A percentile compares a stretch with the other conserved stretches of the same genome.
phyloP scores from a whole-genome alignment of 2,888 invertebrate species.

The Teleiodes luculella region DNA sequence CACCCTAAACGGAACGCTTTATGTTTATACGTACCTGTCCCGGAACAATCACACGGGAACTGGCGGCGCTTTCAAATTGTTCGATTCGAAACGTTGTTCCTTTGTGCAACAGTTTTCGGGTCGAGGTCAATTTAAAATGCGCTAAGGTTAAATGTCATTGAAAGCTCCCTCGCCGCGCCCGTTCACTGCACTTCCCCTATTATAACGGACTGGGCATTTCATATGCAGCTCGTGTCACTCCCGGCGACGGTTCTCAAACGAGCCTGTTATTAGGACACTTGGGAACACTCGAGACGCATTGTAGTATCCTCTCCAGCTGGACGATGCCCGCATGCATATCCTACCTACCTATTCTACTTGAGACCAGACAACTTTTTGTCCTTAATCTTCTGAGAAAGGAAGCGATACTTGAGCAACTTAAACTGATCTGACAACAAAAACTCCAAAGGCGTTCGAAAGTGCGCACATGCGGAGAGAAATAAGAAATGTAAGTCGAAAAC shows the following conservation, averaged over 20 bases:
- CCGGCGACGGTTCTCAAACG: constrained; percentile 20
- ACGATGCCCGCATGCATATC: constrained; percentile 24
- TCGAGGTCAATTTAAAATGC: constrained; percentile 28
- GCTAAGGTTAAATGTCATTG: constrained; percentile 28
- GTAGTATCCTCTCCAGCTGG: constrained; percentile 16
- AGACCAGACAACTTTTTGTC: constrained; percentile 10
- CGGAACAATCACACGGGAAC: constrained; percentile 68
- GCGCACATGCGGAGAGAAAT: constrained; percentile 20
- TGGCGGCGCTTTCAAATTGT: constrained; percentile 29
- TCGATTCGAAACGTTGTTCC: constrained; percentile 13
- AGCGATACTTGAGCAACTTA: constrained; percentile 14
- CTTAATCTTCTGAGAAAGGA: constrained; percentile 19
- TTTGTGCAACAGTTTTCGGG: constrained; percentile 17
- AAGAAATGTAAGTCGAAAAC: constrained; percentile 31
- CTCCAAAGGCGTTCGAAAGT: constrained; percentile 18
- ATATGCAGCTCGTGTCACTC: constrained; percentile 23
- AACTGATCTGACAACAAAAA: constrained; percentile 13
- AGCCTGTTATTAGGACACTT: constrained; percentile 21
- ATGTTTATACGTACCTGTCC: constrained; percentile 55
- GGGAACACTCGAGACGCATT: constrained; percentile 24
- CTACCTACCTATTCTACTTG: constrained; percentile 17
- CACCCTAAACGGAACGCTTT: constrained; percentile 49
- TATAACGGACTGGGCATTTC: constrained; percentile 16
- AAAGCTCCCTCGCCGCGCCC: constrained; percentile 19
- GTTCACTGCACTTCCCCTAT: constrained; percentile 22